Evolutionary conservation across 2,888 invertebrate species (phyloP).

Genomic region (Brenthis hecate): DNA sequence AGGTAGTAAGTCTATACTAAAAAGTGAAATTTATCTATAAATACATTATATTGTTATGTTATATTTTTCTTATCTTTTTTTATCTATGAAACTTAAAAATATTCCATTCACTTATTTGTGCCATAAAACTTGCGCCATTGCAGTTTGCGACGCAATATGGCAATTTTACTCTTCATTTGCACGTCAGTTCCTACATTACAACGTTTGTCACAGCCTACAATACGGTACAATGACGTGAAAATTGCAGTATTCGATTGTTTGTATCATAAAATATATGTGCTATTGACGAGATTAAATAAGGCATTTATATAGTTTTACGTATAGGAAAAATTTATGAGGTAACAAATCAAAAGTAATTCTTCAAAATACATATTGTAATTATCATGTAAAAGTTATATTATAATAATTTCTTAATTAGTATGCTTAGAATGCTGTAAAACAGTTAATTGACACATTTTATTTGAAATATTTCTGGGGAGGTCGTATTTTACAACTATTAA

Average conservation of each 20-base stretch:
- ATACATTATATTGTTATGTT: no score
- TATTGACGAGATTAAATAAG: not conserved
- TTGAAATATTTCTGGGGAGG: constrained; percentile 12
- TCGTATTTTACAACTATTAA: constrained; percentile 4
- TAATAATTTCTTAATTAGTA: no score
- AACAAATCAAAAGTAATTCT: not conserved
- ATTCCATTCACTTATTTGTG: constrained; percentile 13
- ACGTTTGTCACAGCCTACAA: constrained; percentile 28
- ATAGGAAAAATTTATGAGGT: not conserved
- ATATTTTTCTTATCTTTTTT: no score
- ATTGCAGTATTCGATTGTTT: constrained; percentile 26
- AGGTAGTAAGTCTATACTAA: no score
- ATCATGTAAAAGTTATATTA: no score
- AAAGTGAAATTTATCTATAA: no score
- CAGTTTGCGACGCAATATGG: constrained; percentile 22
- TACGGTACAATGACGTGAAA: constrained; percentile 21
- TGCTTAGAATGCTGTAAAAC: no score
- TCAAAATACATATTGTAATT: not conserved
- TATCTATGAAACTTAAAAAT: not conserved
- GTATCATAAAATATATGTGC: constrained; percentile 17
- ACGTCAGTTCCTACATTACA: constrained; percentile 31
- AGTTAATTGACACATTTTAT: not conserved
- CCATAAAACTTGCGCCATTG: constrained; percentile 21
- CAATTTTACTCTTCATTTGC: constrained; percentile 36
- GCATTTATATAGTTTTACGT: not conserved